phyloP scores from a whole-genome alignment of 2,113 vertebrate genomes.

The Hassar affinis region DNA sequence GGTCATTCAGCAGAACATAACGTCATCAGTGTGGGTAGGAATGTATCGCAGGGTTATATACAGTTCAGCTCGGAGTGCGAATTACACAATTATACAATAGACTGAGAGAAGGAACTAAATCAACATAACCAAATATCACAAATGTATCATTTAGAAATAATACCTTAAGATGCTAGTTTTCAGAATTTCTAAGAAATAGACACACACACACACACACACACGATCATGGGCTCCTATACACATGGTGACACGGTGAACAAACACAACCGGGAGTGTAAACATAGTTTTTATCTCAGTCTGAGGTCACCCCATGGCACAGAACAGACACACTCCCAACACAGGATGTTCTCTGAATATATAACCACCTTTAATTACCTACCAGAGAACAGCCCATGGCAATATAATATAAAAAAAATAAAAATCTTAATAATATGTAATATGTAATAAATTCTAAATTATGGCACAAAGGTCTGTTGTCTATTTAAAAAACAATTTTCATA shows the following conservation, averaged over 20 bases:
- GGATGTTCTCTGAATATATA: background rate
- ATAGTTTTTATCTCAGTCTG: background rate
- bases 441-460: too few relatives aligned
- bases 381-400: background rate
- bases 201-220: slow-evolving; percentile 14
- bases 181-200: too few relatives aligned
- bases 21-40: background rate
- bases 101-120: too few relatives aligned
- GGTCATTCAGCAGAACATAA: background rate
- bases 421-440: too few relatives aligned
- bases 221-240: background rate
- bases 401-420: too few relatives aligned
- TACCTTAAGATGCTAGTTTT: background rate
- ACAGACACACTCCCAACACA: slow-evolving; percentile 14
- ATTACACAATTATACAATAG: too few relatives aligned
- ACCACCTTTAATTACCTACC: slow-evolving; percentile 22
- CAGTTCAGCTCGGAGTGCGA: background rate
- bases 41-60: background rate
- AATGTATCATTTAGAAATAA: background rate
- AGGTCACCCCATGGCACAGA: background rate
- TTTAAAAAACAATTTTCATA: too few relatives aligned
- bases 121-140: too few relatives aligned
- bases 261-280: background rate
- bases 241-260: background rate
- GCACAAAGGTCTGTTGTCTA: too few relatives aligned